Evolutionary conservation across 53 echinoderm and acorn worm species (phyloP).

Genomic region (Paracentrotus lividus): DNA sequence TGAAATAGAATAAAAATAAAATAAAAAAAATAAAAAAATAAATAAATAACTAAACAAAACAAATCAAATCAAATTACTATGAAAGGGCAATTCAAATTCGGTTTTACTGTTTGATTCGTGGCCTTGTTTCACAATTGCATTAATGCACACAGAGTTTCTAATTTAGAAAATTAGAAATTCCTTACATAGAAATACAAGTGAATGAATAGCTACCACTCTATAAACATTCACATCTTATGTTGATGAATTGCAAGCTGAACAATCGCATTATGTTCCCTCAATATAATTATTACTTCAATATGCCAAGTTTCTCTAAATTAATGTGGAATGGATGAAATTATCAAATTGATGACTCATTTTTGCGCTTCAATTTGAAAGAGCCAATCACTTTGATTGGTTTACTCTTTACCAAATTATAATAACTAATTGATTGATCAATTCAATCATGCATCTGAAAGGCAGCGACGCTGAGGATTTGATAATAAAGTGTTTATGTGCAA

Average conservation of each 20-base stretch:
- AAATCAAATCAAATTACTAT: too few species aligned
- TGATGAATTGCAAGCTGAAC: neutral
- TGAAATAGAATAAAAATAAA: too few species aligned
- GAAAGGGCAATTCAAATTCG: too few species aligned
- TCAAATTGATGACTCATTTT: neutral
- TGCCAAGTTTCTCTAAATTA: neutral
- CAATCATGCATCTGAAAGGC: neutral
- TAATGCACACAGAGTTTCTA: too few species aligned
- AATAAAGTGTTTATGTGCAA: neutral
- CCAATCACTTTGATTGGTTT: neutral
- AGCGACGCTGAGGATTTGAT: neutral
- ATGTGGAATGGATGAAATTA: neutral
- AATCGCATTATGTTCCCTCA: neutral
- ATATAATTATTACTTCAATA: neutral
- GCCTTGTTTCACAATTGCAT: too few species aligned
- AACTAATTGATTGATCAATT: conserved; percentile 28
- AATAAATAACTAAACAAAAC: too few species aligned
- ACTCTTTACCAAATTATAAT: neutral
- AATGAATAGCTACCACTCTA: too few species aligned
- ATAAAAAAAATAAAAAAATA: too few species aligned
- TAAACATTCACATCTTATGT: neutral
- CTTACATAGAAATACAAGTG: too few species aligned
- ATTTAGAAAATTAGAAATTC: too few species aligned
- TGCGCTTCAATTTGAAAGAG: neutral
- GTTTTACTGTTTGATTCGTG: too few species aligned